A percentile compares a stretch with the other conserved stretches of the same genome.
phyloP scores from a whole-genome alignment of 2,888 invertebrate species.

The Patella pellucida region DNA sequence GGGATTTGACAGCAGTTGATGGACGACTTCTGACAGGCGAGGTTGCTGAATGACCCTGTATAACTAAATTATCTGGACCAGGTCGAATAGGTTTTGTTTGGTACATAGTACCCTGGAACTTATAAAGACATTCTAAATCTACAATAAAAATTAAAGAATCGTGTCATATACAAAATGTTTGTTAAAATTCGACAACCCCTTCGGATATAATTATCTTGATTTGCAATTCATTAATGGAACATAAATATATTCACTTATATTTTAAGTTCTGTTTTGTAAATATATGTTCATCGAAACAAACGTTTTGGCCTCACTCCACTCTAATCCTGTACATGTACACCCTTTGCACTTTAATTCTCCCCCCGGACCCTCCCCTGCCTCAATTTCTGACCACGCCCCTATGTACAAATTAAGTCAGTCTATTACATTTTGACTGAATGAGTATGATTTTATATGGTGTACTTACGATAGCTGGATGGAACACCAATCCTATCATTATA shows the following conservation, averaged over 20 bases:
- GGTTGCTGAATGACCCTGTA: conserved; percentile 30
- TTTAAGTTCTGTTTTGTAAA: too few species aligned
- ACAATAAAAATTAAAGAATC: conserved; percentile 20
- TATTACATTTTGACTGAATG: too few species aligned
- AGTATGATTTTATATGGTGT: neutral
- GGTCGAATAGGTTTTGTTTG: conserved; percentile 46
- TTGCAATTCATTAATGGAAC: neutral
- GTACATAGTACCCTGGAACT: conserved; percentile 52
- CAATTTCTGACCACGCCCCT: too few species aligned
- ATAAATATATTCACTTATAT: too few species aligned
- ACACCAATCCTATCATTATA: conserved; percentile 55
- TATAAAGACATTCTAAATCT: conserved; percentile 56
- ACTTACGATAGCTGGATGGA: conserved; percentile 53
- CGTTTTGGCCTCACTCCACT: too few species aligned
- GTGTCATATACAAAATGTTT: neutral
- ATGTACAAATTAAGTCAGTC: too few species aligned
- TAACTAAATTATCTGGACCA: conserved; percentile 32
- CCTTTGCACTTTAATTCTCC: too few species aligned
- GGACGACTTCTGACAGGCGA: neutral
- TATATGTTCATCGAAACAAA: too few species aligned
- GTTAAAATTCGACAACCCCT: neutral
- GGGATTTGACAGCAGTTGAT: neutral
- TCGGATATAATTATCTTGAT: neutral
- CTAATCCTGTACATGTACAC: too few species aligned
- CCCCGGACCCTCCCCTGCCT: too few species aligned